phyloP scores from a whole-genome alignment of 2,797 vertebrate species.

The Chromis chromis region DNA sequence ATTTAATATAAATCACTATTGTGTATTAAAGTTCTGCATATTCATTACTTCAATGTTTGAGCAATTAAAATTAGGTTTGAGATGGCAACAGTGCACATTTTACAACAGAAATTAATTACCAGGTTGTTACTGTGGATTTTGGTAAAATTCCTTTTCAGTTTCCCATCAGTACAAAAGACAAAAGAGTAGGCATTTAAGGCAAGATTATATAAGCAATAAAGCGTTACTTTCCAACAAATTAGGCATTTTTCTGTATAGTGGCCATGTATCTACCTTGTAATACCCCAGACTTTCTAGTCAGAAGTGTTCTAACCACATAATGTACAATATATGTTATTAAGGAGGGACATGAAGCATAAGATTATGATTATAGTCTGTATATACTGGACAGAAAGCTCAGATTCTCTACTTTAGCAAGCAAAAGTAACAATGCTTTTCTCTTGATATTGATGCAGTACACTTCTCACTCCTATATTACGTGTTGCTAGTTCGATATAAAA shows the following conservation, averaged over 20 bases:
- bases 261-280: too few relatives aligned
- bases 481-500: background rate
- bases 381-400: background rate
- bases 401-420: background rate
- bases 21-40: background rate
- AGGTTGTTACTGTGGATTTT: too few relatives aligned
- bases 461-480: background rate
- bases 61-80: background rate
- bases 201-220: too few relatives aligned
- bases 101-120: too few relatives aligned
- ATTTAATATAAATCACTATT: background rate
- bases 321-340: background rate
- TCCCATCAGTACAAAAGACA: too few relatives aligned
- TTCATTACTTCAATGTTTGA: background rate
- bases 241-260: too few relatives aligned
- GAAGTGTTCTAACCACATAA: background rate
- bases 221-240: too few relatives aligned
- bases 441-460: background rate
- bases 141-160: too few relatives aligned
- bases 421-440: background rate
- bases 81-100: background rate
- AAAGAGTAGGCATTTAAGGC: too few relatives aligned
- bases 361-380: background rate
- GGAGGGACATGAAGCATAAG: background rate
- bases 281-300: too few relatives aligned